phyloP scores from a whole-genome alignment of 2,113 vertebrate species.

The Kobus ellipsiprymnus region DNA sequence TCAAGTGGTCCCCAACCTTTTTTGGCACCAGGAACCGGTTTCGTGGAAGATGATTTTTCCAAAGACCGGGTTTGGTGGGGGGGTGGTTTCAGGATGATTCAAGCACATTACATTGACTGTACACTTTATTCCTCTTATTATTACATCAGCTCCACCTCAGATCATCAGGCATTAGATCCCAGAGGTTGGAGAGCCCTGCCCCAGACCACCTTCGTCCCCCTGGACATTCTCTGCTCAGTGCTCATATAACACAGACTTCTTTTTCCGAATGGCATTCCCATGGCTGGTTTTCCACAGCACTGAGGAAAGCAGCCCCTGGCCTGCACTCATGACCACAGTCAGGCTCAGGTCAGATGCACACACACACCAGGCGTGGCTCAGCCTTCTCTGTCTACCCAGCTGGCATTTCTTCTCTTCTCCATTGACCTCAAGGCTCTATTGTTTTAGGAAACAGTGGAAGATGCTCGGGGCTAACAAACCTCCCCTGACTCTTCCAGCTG shows the following conservation, averaged over 20 bases:
- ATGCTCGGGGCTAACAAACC: fast-evolving
- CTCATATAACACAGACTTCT: not conserved
- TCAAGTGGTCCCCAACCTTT: not conserved
- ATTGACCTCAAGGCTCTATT: not conserved
- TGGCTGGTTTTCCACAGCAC: not conserved
- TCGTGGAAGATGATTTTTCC: not conserved
- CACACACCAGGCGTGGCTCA: not conserved
- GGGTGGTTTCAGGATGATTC: not conserved
- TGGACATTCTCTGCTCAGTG: not conserved
- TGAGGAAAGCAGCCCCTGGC: not conserved
- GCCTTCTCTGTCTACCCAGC: not conserved
- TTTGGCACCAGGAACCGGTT: not conserved
- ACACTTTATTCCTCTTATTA: not conserved
- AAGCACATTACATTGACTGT: not conserved
- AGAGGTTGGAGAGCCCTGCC: not conserved
- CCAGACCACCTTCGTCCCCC: not conserved
- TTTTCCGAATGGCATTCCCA: fast-evolving
- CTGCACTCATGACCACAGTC: not conserved
- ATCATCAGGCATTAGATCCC: not conserved
- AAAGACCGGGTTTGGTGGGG: not conserved
- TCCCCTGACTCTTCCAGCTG: not conserved
- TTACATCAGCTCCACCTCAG: not conserved
- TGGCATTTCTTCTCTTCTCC: not conserved
- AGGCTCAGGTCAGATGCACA: fast-evolving
- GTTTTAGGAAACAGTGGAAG: not conserved